phyloP scores from a whole-genome alignment of 2,113 vertebrate genomes.

The Ophiodon elongatus region DNA sequence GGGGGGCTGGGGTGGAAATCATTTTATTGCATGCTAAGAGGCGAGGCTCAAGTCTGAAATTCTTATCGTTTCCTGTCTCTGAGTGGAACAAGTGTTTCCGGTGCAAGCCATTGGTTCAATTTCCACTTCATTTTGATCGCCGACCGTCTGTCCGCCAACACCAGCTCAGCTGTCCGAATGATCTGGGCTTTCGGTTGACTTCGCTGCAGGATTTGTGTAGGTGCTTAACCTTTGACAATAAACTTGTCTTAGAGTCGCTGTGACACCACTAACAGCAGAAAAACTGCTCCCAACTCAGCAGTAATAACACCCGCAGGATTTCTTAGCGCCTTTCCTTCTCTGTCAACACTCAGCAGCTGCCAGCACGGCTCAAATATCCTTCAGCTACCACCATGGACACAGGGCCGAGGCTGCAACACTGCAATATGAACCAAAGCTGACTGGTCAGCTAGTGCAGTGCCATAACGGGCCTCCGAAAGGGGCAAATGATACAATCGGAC shows the following conservation, averaged over 20 bases:
- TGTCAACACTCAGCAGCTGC: conserved; percentile 81
- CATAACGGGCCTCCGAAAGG: conserved; percentile 50
- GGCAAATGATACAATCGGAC: conserved; percentile 52
- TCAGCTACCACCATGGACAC: conserved; percentile 55
- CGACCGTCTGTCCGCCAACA: conserved; percentile 15
- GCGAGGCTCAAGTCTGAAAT: not conserved
- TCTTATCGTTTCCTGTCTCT: not conserved
- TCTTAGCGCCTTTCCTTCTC: conserved; percentile 77
- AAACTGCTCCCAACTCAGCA: conserved; percentile 66
- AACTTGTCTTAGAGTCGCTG: conserved; percentile 58
- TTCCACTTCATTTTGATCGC: conserved; percentile 20
- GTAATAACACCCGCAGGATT: conserved; percentile 77
- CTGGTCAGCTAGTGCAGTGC: conserved; percentile 47
- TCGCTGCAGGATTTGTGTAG: conserved; percentile 51
- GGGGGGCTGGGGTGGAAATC: conserved; percentile 8
- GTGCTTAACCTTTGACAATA: conserved; percentile 79
- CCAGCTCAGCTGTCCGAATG: conserved; percentile 16
- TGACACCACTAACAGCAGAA: conserved; percentile 68
- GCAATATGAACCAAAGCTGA: conserved; percentile 67
- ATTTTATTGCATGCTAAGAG: not conserved
- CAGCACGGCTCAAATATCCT: conserved; percentile 76
- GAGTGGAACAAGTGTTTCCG: not conserved
- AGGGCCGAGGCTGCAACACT: conserved; percentile 46
- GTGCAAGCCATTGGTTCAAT: conserved; percentile 34
- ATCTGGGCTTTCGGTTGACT: conserved; percentile 33